Conservation (phyloP, 1,140 invertebrate species). For the Formica selysi region DNA sequence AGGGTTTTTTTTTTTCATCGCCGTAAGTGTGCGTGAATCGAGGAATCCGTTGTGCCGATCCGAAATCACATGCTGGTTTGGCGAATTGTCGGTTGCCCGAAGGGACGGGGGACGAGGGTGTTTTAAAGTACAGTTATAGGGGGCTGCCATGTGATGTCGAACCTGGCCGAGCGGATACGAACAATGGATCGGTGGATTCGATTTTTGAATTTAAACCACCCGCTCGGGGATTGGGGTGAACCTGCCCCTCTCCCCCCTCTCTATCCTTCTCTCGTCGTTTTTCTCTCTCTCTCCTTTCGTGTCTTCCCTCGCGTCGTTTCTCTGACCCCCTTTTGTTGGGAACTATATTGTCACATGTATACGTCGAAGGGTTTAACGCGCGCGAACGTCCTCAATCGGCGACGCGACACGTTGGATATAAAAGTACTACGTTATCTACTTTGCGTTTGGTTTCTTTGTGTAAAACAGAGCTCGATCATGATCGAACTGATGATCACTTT, state of each 20-base stretch:
- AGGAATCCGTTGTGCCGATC: conserved; percentile 7
- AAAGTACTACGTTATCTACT: conserved; percentile 34
- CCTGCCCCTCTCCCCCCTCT: conserved; percentile 65
- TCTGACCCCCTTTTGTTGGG: conserved; percentile 65
- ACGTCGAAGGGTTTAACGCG: conserved; percentile 72
- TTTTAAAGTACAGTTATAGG: conserved; percentile 74
- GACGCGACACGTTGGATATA: conserved; percentile 18
- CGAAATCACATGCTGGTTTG: conserved; percentile 56
- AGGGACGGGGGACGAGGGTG: conserved; percentile 17
- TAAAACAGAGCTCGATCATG: conserved; percentile 5
- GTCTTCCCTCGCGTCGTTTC: conserved; percentile 29
- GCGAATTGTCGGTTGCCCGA: conserved; percentile 44
- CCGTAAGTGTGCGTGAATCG: background rate
- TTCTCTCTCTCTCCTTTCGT: conserved; percentile 20
- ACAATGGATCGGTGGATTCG: conserved; percentile 82
- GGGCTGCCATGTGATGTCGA: conserved; percentile 72
- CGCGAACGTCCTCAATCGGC: conserved; percentile 54
- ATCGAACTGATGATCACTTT: background rate
- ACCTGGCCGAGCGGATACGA: conserved; percentile 77
- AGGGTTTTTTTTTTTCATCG: conserved; percentile 4
- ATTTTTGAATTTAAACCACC: conserved; percentile 86
- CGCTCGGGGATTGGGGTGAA: conserved; percentile 78
- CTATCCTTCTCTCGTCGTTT: no score
- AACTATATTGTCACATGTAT: conserved; percentile 69
- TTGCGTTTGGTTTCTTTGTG: conserved; percentile 10